phyloP scores from a whole-genome alignment of 2,797 vertebrate genomes.

The Oreonectes daqikongensis region DNA sequence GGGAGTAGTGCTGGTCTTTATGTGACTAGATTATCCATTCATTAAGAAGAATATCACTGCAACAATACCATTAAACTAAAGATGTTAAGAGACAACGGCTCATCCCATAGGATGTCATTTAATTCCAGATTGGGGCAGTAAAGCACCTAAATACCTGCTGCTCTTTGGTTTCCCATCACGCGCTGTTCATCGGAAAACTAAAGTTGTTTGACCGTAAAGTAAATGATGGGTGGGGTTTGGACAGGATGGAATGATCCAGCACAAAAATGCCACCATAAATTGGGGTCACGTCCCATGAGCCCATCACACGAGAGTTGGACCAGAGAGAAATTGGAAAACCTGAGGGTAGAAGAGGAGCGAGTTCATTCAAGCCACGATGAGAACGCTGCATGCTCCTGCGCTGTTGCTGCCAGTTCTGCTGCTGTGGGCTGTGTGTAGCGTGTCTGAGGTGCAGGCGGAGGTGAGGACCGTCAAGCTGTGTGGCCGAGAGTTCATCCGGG shows the following conservation, averaged over 20 bases:
- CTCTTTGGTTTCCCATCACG: conserved; percentile 54
- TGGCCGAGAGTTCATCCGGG: conserved; percentile 78
- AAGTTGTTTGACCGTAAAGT: conserved; percentile 57
- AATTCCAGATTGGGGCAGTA: conserved; percentile 65
- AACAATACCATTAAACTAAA: conserved; percentile 61
- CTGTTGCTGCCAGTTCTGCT: conserved; percentile 68
- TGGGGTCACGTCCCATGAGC: conserved; percentile 26
- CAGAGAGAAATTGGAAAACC: conserved; percentile 19
- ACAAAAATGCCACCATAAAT: conserved; percentile 63
- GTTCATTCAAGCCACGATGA: conserved; percentile 62
- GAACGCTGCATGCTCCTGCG: conserved; percentile 39
- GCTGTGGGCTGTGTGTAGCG: conserved; percentile 63
- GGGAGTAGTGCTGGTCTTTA: conserved; percentile 52
- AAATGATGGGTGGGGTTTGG: conserved; percentile 44
- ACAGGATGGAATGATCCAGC: conserved; percentile 13
- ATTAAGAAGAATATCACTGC: conserved; percentile 55
- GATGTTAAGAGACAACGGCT: conserved; percentile 55
- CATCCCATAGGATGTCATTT: conserved; percentile 63
- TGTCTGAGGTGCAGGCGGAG: conserved; percentile 65
- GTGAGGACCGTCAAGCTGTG: conserved; percentile 76
- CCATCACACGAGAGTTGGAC: conserved; percentile 29
- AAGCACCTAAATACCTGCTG: conserved; percentile 65
- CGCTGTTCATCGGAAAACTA: conserved; percentile 62
- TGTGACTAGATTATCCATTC: conserved; percentile 64
- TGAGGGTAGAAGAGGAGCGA: conserved; percentile 6